Evolutionary conservation across 2,888 invertebrate species (phyloP).

Genomic region (Chaitophorus viminalis): DNA sequence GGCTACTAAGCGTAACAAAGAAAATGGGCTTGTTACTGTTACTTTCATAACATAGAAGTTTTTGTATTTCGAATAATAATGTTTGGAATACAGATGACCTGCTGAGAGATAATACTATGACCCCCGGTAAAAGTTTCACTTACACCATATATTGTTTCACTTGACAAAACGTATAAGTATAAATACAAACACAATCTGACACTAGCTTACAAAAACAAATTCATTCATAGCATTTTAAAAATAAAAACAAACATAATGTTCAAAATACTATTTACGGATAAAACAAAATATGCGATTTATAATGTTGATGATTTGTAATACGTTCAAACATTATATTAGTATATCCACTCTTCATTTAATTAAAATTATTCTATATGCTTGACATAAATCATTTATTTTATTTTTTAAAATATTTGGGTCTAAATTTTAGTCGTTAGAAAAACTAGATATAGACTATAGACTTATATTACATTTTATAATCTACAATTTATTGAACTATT

Average conservation of each 20-base stretch:
- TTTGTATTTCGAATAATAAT: slow-evolving; percentile 55
- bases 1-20: slow-evolving; percentile 58
- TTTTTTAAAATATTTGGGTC: no score
- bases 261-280: neutral
- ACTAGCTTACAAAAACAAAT: slow-evolving; percentile 7
- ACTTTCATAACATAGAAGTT: slow-evolving; percentile 50
- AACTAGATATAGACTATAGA: neutral
- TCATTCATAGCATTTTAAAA: neutral
- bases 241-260: neutral
- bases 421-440: no score
- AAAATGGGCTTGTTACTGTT: slow-evolving; percentile 61
- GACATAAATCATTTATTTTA: no score
- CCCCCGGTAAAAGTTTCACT: slow-evolving; percentile 60
- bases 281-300: neutral
- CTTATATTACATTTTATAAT: neutral
- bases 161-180: slow-evolving; percentile 34
- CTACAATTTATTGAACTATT: no score
- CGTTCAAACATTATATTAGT: no score
- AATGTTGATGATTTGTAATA: neutral
- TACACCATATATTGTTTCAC: slow-evolving; percentile 46
- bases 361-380: no score
- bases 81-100: slow-evolving; percentile 52
- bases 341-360: neutral
- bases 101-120: slow-evolving; percentile 60
- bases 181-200: slow-evolving; percentile 15